Base-by-base conservation (phyloP, 1,140 invertebrate genomes). In the Rhopalosiphum padi region DNA sequence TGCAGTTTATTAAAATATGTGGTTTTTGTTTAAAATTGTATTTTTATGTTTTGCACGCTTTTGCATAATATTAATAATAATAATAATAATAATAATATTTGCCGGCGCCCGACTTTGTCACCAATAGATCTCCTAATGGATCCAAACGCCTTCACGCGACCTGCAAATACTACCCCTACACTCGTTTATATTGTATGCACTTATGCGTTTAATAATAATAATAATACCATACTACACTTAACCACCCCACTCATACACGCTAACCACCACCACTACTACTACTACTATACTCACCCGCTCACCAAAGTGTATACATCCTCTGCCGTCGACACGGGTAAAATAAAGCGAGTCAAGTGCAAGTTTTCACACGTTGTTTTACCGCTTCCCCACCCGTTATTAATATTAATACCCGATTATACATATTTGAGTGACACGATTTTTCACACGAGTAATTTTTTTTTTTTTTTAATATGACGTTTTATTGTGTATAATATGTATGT, bases 21-120 rank as follows among this genome's bases (percentile, higher is more conserved):
- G 60, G 60, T 77, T 77, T 77, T 77, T 77, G 60, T 68, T 68
- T 68, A 30, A 30, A 30, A 15, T n/a, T 68, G 30, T n/a, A 18
- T 15, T 77, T 77, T 77, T 77, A n/a, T 68, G 30, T 68, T 68
- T 68, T n/a, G 60, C 60, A 77, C 60, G 60, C 60, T 77, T 77
- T n/a, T n/a, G 60, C 30, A 77, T 77, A 77, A 77, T 77, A 77
- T n/a, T 68, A n/a, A 68, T 68, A 68, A 68, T 68, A 68, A 68
- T n/a, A 68, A 37, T 37, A 68, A 37, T 37, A 37, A 68, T 68
- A 68, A 77, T 77, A 77, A n/a, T 77, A 77, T 77, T 15, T 77
- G 30, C 30, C 15, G 11, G 30, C 15, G 15, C 60, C 5, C 60
- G n/a, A n/a, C 30, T 35, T 77, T n/a, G 60, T 77, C 60, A 77